Base-by-base conservation (phyloP, 1,140 invertebrate species). In the Zaprionus gabonicus region DNA sequence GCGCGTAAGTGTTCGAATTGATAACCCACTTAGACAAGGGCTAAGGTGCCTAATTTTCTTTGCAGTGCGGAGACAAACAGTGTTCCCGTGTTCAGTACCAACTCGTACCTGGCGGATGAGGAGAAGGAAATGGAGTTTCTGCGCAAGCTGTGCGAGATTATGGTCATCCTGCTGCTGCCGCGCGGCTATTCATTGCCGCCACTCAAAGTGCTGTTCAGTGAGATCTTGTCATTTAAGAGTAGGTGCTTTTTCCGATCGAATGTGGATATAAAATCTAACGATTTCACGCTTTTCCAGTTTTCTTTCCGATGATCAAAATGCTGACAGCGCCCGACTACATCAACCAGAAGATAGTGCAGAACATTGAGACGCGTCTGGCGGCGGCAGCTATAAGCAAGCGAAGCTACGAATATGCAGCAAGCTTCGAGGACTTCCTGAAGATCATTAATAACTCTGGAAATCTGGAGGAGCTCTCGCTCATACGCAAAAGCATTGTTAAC, bases 251-350 rank as follows among this genome's bases (percentile, higher is more conserved):
- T n/a, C 49, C 1, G 10, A 12, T 12, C 9, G 17, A 12, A 41
- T 15, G 2, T 1, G 4, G 1, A 9, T 2, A 10, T 44, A 6
- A 4, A 7, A 9, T 4, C 12, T 9, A 31, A 49, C 5, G 7
- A 23, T 13, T 41, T 49, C n/a, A 31, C 36, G 13, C 25, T 4
- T 13, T 71, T 95, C 59, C 90, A 98, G 97, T 98, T 82, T 93
- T 98, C 46, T 96, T 96, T 92, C 96, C 97, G 68, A 94, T 96
- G 34, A 96, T 98, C 83, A 96, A 98, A 87, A 93, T 96, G 82
- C 93, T 98, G 27, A 98, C 97, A 27, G 96, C 98, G 93, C 97
- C 97, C 17, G 97, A 98, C 93, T 98, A 97, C 88, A 97, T 98
- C 68, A 98, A 98, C 93, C 96, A 96, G 91, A 97, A 97, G 92